Evolutionary conservation across 2,113 vertebrate species (phyloP).

Genomic region (Rhipidura dahli): DNA sequence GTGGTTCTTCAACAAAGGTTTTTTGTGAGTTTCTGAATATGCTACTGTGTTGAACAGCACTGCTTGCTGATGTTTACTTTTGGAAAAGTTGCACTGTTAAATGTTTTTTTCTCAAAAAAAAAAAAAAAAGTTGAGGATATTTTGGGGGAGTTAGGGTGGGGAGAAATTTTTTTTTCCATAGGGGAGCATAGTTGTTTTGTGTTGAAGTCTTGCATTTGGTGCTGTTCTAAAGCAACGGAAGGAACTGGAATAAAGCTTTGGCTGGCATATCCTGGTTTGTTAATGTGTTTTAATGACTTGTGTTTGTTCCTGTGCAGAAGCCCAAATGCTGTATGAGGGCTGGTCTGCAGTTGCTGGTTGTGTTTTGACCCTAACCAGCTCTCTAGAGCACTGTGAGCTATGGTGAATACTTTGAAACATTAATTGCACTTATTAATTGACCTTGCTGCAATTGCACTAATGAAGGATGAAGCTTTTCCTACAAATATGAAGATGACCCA

Average conservation of each 20-base stretch:
- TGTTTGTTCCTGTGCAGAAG: not conserved
- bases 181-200: not conserved
- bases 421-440: not conserved
- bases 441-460: not conserved
- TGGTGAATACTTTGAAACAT: not conserved
- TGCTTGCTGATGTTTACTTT: not conserved
- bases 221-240: not conserved
- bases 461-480: not conserved
- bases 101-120: not conserved
- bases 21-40: not conserved
- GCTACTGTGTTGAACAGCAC: not conserved
- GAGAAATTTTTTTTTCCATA: not conserved
- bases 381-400: not conserved
- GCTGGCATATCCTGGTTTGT: not conserved
- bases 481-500: not conserved
- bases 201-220: not conserved
- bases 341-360: not conserved
- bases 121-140: not conserved
- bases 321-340: not conserved
- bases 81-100: not conserved
- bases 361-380: not conserved
- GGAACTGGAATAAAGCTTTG: constrained; percentile 44
- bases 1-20: not conserved
- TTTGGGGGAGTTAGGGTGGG: not conserved
- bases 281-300: not conserved